Evolutionary conservation across 2,113 vertebrate species (phyloP).

Genomic region (Bubo blakistoni): DNA sequence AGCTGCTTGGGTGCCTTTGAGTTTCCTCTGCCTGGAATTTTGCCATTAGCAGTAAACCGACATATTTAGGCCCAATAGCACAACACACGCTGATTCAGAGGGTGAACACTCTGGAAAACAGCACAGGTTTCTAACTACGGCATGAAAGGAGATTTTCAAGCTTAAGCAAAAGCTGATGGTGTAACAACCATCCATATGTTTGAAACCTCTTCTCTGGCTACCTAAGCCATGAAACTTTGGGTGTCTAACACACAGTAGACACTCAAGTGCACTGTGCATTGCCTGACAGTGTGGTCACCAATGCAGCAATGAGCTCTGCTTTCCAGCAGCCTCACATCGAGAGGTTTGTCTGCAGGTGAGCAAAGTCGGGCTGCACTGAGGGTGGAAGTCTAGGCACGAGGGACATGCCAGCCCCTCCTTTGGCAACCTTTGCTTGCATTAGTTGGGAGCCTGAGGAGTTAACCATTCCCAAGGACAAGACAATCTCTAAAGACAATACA

Average conservation of each 20-base stretch:
- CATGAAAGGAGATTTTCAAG: neutral
- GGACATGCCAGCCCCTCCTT: neutral
- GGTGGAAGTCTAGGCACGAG: neutral
- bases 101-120: neutral
- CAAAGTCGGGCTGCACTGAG: neutral
- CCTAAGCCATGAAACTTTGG: rapidly evolving
- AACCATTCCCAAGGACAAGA: neutral
- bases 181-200: neutral
- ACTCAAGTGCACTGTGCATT: neutral
- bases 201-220: neutral
- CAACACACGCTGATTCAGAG: neutral
- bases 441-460: neutral
- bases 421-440: neutral
- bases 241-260: neutral
- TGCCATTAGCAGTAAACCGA: neutral
- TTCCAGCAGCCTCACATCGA: neutral
- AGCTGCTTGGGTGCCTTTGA: neutral
- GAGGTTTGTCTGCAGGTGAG: neutral
- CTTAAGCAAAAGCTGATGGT: neutral
- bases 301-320: neutral
- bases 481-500: neutral
- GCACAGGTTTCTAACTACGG: neutral
- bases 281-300: neutral
- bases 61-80: neutral
- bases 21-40: neutral